These are phyloP conservation scores for Amphipoea lucens DNA, from an alignment of 2,888 invertebrate species.

Conservation along the genomic window DNA sequence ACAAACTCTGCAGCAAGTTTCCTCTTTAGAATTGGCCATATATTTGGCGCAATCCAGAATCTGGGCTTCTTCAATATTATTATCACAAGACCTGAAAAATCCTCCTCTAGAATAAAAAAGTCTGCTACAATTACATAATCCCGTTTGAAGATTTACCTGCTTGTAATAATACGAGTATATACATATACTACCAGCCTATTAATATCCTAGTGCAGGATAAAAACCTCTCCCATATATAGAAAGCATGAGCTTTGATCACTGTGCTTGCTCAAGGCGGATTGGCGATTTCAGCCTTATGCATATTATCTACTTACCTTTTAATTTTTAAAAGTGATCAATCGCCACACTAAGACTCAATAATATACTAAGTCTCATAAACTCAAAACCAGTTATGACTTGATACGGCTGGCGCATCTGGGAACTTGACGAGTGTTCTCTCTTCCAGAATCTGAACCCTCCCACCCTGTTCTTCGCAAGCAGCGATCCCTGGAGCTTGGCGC, in stretches of 20 bases:
- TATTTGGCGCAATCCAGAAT: neutral
- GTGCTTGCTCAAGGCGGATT: neutral
- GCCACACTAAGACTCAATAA: neutral
- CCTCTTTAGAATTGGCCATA: no score
- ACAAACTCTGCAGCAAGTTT: no score
- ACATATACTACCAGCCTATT: no score
- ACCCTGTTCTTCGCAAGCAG: conserved; percentile 87
- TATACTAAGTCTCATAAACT: neutral
- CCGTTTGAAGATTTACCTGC: neutral
- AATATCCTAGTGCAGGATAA: neutral
- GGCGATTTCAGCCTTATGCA: neutral
- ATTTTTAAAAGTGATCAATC: neutral
- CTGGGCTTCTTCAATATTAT: neutral
- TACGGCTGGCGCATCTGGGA: conserved; percentile 26
- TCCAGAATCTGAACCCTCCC: conserved; percentile 85
- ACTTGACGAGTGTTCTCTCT: conserved; percentile 54
- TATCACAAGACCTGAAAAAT: neutral
- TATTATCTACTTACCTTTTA: neutral
- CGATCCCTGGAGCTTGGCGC: conserved; percentile 86
- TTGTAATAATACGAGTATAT: neutral
- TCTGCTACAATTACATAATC: neutral
- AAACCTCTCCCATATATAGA: neutral
- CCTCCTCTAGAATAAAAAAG: neutral
- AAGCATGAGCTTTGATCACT: neutral
- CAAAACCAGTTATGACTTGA: neutral